These are phyloP conservation scores for Brachynemurus nebulosus DNA, from an alignment of 2,888 invertebrate species.

Conservation along the genomic window DNA sequence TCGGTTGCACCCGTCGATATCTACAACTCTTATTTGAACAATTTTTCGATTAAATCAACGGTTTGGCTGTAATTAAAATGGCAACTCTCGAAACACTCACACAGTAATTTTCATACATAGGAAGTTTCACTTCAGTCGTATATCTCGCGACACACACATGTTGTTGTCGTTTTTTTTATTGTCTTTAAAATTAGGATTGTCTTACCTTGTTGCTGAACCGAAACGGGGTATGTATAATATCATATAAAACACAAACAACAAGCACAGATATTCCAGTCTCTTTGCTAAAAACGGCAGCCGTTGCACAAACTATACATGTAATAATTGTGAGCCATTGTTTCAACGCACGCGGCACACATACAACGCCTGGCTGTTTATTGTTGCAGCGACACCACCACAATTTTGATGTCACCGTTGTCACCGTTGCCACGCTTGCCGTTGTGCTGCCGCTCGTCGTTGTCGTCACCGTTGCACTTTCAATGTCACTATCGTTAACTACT, in stretches of 20 bases:
- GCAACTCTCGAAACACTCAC: no score
- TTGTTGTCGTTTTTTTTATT: no score
- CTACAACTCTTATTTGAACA: no score
- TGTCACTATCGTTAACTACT: neutral
- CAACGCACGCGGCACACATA: conserved; percentile 25
- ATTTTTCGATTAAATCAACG: no score
- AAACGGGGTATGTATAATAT: conserved; percentile 45
- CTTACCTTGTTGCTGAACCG: conserved; percentile 6
- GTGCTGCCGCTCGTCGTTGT: conserved; percentile 3
- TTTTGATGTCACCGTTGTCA: no score
- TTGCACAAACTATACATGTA: conserved; percentile 44
- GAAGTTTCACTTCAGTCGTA: no score
- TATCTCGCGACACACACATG: no score
- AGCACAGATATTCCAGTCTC: conserved; percentile 91
- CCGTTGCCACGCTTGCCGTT: neutral
- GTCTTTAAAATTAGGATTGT: neutral
- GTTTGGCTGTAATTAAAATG: no score
- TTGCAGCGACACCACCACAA: conserved; percentile 2
- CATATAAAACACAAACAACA: conserved; percentile 79
- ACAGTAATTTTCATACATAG: no score
- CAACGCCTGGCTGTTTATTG: neutral
- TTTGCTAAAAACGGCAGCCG: conserved; percentile 82
- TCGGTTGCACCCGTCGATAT: no score
- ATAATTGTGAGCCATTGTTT: conserved; percentile 44
- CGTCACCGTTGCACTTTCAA: conserved; percentile 12